Base-by-base conservation (phyloP, 2,113 vertebrate species). In the Rhynchopsitta pachyrhyncha region DNA sequence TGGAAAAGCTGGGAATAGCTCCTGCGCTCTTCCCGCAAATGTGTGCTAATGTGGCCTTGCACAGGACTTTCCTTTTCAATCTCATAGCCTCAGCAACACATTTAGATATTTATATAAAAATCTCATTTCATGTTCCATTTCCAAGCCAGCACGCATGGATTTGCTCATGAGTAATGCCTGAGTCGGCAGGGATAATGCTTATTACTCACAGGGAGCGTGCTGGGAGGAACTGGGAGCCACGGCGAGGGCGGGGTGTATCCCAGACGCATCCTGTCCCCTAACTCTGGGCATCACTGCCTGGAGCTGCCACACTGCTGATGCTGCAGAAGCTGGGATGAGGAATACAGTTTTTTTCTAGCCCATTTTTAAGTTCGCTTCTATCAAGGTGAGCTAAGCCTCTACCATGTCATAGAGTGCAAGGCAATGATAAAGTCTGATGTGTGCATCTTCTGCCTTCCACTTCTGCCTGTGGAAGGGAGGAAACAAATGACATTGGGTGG, bases 121-220 rank as follows among this genome's bases (percentile, higher is more conserved):
- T 46, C 13, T 67, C 39, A 71, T 55, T 44, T 63, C 55, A 33
- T 44, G 29, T 92, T 89, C 63, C 57, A 44, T 93, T 84, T 84
- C 89, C 84, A 95, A 96, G 86, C 91, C 52, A 49, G 55, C 88
- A 50, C 39, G 2, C 89, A 47, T 17, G 86, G 94, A 81, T 93
- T 86, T 91, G 74, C 73, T 74, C 1, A 2, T 96, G 95, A 95
- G 87, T 90, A 94, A 94, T 88, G 95, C 55, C n/a, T 96, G 95
- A 96, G 88, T 93, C 39, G 86, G 78, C 88, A 50, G 80, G 73
- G 80, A 93, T 92, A 31, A 92, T 94, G 96, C 92, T 90, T 44
- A 79, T 97, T 97, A 94, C 92, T 92, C 95, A 94, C 67, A 31
- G 78, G 87, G 95, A 93, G 78, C 74, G 3, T 3, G 0, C 69